Evolutionary conservation across 1,140 invertebrate genomes (phyloP).

Genomic region (Triops cancriformis): DNA sequence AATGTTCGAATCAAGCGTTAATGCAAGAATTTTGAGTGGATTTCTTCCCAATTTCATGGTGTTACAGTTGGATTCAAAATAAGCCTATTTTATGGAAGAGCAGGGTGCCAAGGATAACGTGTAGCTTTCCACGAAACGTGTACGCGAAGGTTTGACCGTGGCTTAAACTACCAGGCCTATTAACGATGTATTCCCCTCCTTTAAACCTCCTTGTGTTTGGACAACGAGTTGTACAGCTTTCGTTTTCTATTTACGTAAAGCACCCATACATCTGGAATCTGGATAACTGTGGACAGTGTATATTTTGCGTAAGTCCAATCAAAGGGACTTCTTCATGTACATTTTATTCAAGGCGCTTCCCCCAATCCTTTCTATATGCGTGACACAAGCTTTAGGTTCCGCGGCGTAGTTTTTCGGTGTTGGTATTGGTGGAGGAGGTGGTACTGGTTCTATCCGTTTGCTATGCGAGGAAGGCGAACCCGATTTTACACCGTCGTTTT

Average conservation of each 20-base stretch:
- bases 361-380: background rate
- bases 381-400: background rate
- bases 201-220: background rate
- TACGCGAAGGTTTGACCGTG: background rate
- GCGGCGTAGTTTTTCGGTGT: no score
- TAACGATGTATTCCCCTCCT: background rate
- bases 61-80: background rate
- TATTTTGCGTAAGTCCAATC: background rate
- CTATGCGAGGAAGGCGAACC: no score
- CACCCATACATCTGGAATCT: background rate
- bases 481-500: no score
- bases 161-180: background rate
- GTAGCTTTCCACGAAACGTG: background rate
- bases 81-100: background rate
- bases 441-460: no score
- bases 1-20: background rate
- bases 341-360: background rate
- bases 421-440: no score
- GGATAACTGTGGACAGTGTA: background rate
- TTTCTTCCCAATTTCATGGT: background rate
- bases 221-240: slow-evolving; percentile 5
- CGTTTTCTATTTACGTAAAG: slow-evolving; percentile 1
- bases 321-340: background rate
- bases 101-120: background rate
- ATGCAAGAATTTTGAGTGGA: background rate